A percentile compares a stretch with the other conserved stretches of the same genome.
These are phyloP conservation scores for Diabrotica balteata DNA, from an alignment of 2,888 invertebrate genomes.

Conservation along the genomic window DNA sequence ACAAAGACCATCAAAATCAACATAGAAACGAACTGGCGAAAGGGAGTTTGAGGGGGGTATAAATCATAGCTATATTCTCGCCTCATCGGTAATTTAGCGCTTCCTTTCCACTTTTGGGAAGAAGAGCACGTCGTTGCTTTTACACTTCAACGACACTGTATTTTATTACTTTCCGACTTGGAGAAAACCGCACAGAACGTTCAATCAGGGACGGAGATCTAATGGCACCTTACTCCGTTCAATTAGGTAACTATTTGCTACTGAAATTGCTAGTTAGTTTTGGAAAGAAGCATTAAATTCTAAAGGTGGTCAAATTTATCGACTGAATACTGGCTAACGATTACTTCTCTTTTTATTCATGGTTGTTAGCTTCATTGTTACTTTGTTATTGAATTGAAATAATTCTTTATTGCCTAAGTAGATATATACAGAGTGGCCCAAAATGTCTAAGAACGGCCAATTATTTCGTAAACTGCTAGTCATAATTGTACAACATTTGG, in stretches of 20 bases:
- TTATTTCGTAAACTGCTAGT: no score
- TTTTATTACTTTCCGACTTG: conserved; percentile 52
- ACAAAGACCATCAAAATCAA: conserved; percentile 38
- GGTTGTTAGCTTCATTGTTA: no score
- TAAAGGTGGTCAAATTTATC: background rate
- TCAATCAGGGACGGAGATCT: conserved; percentile 25
- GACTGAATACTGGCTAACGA: no score
- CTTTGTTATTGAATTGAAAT: no score
- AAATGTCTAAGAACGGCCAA: no score
- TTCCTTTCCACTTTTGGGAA: conserved; percentile 52
- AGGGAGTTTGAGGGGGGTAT: conserved; percentile 49
- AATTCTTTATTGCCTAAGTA: no score
- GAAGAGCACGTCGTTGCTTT: conserved; percentile 54
- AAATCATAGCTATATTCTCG: conserved; percentile 53
- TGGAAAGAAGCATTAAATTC: background rate
- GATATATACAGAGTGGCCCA: no score
- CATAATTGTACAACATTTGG: no score
- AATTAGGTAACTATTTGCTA: conserved; percentile 11
- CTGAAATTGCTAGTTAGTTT: background rate
- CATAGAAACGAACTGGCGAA: conserved; percentile 41
- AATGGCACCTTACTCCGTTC: background rate
- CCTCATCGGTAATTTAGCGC: conserved; percentile 54
- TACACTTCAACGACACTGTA: conserved; percentile 56
- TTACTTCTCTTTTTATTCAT: no score
- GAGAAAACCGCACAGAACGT: conserved; percentile 30